These are phyloP conservation scores for Terebella lapidaria DNA, from an alignment of 2,888 invertebrate genomes.

Conservation along the genomic window DNA sequence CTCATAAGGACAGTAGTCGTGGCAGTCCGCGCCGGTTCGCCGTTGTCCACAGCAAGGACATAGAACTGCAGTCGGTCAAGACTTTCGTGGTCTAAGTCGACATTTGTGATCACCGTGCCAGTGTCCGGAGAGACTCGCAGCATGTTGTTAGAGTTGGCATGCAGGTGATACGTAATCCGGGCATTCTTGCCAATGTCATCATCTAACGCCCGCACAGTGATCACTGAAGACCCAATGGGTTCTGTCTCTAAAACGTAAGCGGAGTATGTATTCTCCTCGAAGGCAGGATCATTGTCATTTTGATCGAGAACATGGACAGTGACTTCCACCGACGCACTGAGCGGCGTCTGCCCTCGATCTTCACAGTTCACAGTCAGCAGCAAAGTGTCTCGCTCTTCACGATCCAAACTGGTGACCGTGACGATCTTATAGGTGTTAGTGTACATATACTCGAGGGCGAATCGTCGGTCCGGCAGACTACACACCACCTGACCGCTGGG, in stretches of 20 bases:
- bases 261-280: slow-evolving; percentile 10
- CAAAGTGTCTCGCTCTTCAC: slow-evolving; percentile 13
- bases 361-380: slow-evolving; percentile 15
- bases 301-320: slow-evolving; percentile 12
- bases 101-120: slow-evolving; percentile 11
- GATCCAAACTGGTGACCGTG: slow-evolving; percentile 13
- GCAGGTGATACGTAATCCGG: slow-evolving; percentile 14
- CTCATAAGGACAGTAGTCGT: slow-evolving; percentile 14
- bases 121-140: slow-evolving; percentile 13
- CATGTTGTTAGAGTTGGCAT: not conserved
- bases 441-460: not conserved
- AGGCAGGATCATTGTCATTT: slow-evolving; percentile 22
- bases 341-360: slow-evolving; percentile 18
- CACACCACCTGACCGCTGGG: slow-evolving; percentile 15
- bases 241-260: slow-evolving; percentile 14
- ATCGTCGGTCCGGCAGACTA: not conserved
- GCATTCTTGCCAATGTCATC: slow-evolving; percentile 17
- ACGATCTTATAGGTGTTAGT: slow-evolving; percentile 17
- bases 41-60: slow-evolving; percentile 22
- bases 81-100: slow-evolving; percentile 18
- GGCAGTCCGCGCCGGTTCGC: slow-evolving; percentile 15
- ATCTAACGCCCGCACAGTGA: slow-evolving; percentile 18
- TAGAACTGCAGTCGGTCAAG: slow-evolving; percentile 14
- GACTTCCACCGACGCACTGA: slow-evolving; percentile 7
- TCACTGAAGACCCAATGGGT: slow-evolving; percentile 6